Evolutionary conservation across 2,888 invertebrate genomes (phyloP), one percentile per base, ranked within the genome.

Genomic region (Amphipoea lucens): DNA sequence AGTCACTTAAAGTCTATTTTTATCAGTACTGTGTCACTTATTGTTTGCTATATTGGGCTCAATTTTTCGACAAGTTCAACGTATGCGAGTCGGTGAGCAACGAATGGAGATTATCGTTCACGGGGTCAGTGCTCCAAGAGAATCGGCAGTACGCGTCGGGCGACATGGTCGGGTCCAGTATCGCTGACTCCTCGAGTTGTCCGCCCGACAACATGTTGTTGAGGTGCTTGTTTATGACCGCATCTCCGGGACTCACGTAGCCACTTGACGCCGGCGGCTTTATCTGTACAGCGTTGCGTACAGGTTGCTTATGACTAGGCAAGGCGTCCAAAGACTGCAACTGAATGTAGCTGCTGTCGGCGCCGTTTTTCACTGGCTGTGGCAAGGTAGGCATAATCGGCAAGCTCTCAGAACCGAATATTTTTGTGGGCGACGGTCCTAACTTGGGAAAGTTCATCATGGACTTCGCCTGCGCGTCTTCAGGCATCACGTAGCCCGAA

Each of bases 91-190:
- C 95, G 74, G 94, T 92, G 81, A 96, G 95, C 82, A 97, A 92
- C 84, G 96, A 94, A 90, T 96, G 95, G 78, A 97, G 92, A 90
- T 96, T 97, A 89, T 97, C 97, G 87, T 96, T 95, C 20, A 95
- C 93, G 45, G 97, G 96, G 89, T 96, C 96, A 74, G 95, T 96
- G 91, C 96, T 96, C 97, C 97, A 97, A 4, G 97, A 97, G 90
- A 97, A 97, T 40, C 97, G 94, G 89, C 97, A 97, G 86, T 97
- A 97, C 2, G 97, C 97, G 82, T 96, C 96, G 11, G 97, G 97
- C 54, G 97, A 96, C 95, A 97, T 96, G 78, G 94, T 93, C n/a
- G 96, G 96, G 86, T 96, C 96, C 63, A 96, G 85, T 79, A 96
- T 94, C 36, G 95, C 96, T 0, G 97, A 94, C 90, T 96, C 95